These are phyloP conservation scores for Catocala sponsa DNA, from an alignment of 2,888 invertebrate genomes.

Conservation along the genomic window DNA sequence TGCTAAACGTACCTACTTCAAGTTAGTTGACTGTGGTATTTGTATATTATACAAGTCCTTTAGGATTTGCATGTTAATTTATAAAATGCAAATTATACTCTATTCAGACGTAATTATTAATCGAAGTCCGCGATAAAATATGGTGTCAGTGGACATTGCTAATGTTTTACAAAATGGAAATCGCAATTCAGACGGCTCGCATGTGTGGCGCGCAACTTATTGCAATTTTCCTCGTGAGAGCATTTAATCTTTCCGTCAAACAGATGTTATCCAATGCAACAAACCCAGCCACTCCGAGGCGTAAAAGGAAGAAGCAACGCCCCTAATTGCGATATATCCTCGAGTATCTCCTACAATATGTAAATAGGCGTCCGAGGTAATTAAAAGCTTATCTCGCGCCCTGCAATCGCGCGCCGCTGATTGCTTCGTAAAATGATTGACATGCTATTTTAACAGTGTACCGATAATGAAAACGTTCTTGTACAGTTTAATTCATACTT, in stretches of 20 bases:
- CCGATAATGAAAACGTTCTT: constrained; percentile 84
- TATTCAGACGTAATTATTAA: constrained; percentile 55
- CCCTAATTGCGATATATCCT: constrained; percentile 85
- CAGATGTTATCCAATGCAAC: constrained; percentile 78
- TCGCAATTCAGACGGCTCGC: constrained; percentile 41
- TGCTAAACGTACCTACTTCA: background rate
- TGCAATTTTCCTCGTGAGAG: constrained; percentile 64
- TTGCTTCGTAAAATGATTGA: constrained; percentile 86
- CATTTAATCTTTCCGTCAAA: constrained; percentile 80
- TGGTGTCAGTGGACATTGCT: constrained; percentile 49
- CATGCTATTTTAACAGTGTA: constrained; percentile 80
- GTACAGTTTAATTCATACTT: constrained; percentile 76
- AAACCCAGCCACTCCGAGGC: constrained; percentile 69
- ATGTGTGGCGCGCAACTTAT: constrained; percentile 43
- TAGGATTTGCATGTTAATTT: constrained; percentile 47
- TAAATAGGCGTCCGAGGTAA: constrained; percentile 85
- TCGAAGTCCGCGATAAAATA: constrained; percentile 57
- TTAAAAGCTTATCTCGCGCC: constrained; percentile 85
- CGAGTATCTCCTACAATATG: constrained; percentile 84
- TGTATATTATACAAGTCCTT: constrained; percentile 14
- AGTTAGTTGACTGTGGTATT: constrained; percentile 3
- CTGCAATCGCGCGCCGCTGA: constrained; percentile 78
- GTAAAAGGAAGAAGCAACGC: constrained; percentile 83
- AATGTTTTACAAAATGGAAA: constrained; percentile 56
- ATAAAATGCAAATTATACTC: constrained; percentile 61